phyloP scores from a whole-genome alignment of 2,113 vertebrate genomes.

The Labeo rohita region DNA sequence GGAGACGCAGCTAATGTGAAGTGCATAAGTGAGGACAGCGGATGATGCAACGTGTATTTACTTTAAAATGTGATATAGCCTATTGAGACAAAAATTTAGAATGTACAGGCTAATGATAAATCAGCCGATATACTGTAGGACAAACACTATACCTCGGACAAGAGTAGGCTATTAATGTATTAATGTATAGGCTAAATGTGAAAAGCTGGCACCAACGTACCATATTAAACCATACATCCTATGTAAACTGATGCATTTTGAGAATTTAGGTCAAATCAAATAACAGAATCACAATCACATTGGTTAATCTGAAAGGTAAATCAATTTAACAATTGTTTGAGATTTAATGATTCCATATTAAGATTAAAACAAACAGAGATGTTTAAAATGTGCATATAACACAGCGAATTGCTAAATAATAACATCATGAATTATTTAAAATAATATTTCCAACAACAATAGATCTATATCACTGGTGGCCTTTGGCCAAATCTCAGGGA shows the following conservation, averaged over 20 bases:
- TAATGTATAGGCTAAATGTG: too few relatives aligned
- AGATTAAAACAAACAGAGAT: not conserved
- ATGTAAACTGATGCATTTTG: not conserved
- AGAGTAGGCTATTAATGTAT: too few relatives aligned
- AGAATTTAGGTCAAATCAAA: not conserved
- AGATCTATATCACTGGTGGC: too few relatives aligned
- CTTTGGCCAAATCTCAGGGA: too few relatives aligned
- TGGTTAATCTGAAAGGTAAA: not conserved
- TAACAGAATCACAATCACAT: not conserved
- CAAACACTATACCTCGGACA: too few relatives aligned
- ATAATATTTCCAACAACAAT: not conserved
- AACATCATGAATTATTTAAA: not conserved
- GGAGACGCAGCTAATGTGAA: too few relatives aligned
- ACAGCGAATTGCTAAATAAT: not conserved
- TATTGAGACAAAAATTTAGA: not conserved
- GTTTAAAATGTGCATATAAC: not conserved
- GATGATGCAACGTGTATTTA: not conserved
- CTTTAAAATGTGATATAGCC: too few relatives aligned
- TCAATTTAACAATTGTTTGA: not conserved
- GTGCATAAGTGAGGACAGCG: not conserved
- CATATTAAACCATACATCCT: not conserved
- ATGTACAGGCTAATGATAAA: not conserved
- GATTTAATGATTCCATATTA: not conserved
- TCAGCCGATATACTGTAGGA: not conserved
- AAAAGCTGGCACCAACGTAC: not conserved